Evolutionary conservation across 2,113 vertebrate genomes (phyloP).

Genomic region (Hiodon tergisus): DNA sequence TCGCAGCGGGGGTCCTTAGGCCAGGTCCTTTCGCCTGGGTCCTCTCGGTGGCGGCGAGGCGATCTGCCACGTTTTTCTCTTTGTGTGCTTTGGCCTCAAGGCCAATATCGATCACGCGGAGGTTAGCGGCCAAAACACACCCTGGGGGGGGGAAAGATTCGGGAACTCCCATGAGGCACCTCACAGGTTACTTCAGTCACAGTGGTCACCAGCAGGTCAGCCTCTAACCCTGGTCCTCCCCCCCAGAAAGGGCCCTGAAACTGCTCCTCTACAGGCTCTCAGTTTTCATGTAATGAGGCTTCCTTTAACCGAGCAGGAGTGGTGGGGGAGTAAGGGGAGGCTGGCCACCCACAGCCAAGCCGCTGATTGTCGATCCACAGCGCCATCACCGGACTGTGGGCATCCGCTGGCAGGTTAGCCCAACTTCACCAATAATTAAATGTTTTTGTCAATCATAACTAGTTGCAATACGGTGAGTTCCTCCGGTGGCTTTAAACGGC

Average conservation of each 20-base stretch:
- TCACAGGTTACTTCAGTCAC: conserved; percentile 24
- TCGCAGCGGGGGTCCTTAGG: conserved; percentile 51
- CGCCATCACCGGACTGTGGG: background rate
- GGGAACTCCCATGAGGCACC: background rate
- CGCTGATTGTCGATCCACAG: background rate
- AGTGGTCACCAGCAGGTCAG: conserved; percentile 23
- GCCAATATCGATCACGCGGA: background rate
- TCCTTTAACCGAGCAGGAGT: conserved; percentile 10
- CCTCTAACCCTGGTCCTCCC: background rate
- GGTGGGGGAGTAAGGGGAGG: background rate
- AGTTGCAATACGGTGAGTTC: background rate
- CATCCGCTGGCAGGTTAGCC: background rate
- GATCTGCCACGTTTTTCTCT: background rate
- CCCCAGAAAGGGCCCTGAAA: background rate
- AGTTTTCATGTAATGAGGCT: conserved; percentile 38
- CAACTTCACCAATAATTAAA: conserved; percentile 13
- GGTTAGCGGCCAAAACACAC: background rate
- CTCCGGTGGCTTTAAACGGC: conserved; percentile 19
- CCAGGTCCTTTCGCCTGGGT: conserved; percentile 46
- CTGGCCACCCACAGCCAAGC: conserved; percentile 14
- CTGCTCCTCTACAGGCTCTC: conserved; percentile 31
- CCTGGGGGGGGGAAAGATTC: background rate
- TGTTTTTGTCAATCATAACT: conserved; percentile 11
- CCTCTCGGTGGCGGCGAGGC: conserved; percentile 40
- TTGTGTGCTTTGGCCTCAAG: background rate